Evolutionary conservation across 2,888 invertebrate genomes (phyloP).

Genomic region (Parnassius apollo): DNA sequence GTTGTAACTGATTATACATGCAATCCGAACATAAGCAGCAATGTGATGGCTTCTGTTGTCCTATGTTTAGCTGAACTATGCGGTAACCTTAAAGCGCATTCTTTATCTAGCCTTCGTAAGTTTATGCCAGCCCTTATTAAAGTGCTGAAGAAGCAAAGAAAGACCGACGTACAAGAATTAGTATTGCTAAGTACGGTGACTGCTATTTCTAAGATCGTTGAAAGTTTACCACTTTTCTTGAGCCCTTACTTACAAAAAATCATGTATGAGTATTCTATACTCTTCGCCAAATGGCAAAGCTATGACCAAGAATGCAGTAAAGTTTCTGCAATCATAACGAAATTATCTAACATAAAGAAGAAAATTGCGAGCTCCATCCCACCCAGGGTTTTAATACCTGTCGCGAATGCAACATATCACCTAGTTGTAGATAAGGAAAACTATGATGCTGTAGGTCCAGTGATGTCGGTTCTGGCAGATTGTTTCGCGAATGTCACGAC

Average conservation of each 20-base stretch:
- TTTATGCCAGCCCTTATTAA: slow-evolving; percentile 89
- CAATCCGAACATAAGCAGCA: slow-evolving; percentile 74
- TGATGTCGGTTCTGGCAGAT: slow-evolving; percentile 89
- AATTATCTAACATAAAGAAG: slow-evolving; percentile 82
- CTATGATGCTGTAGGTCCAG: slow-evolving; percentile 83
- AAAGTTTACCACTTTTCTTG: slow-evolving; percentile 90
- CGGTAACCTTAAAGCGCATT: slow-evolving; percentile 86
- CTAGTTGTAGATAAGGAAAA: slow-evolving; percentile 81
- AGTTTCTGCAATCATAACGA: slow-evolving; percentile 77
- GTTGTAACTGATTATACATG: slow-evolving; percentile 83
- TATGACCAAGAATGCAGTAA: slow-evolving; percentile 73
- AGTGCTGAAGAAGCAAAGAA: slow-evolving; percentile 82
- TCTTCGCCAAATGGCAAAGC: slow-evolving; percentile 77
- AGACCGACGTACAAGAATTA: slow-evolving; percentile 81
- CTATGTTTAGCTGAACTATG: slow-evolving; percentile 91
- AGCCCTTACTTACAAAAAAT: slow-evolving; percentile 91
- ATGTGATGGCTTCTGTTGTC: slow-evolving; percentile 87
- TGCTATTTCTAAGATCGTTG: slow-evolving; percentile 90
- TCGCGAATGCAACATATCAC: slow-evolving; percentile 84
- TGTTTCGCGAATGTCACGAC: slow-evolving; percentile 84
- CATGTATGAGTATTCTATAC: slow-evolving; percentile 82
- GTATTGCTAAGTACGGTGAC: slow-evolving; percentile 88
- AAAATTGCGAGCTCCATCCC: slow-evolving; percentile 86
- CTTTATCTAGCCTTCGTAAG: slow-evolving; percentile 86
- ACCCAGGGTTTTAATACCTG: slow-evolving; percentile 88